Base-by-base conservation (phyloP, 2,888 invertebrate species). In the Theodoxus fluviatilis region DNA sequence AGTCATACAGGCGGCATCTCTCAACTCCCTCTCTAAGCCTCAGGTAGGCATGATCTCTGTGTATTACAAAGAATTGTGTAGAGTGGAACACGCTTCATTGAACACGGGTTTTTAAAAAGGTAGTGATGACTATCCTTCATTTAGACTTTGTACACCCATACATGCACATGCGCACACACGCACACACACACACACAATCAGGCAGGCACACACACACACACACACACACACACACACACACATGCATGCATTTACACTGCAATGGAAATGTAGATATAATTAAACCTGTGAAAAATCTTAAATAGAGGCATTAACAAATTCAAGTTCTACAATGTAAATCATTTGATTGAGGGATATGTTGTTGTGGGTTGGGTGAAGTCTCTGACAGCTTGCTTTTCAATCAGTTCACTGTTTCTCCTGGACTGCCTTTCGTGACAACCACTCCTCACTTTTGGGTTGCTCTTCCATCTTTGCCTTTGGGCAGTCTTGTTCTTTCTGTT, bases 1-100 rank as follows among this genome's bases (percentile, higher is more conserved):
- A 12, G 47, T 76, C n/a, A 43, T 75, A 61, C 73, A 74, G 49
- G 69, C 71, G n/a, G 74, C 74, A 12, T 71, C 72, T 18, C 43
- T 71, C 7, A 72, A 73, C 47, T 71, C 75, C 31, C 69, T 68
- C 25, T 59, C 70, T 31, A 69, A 63, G 7, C 74, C 72, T 35
- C 73, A 73, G 72, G 75, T 75, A 67, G 28, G 33, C 38, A 43
- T 12, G 43, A 43, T 43, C 9, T 12, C 43, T 12, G 43, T 43
- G 9, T 15, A 43, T 12, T 43, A n/a, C 43, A 43, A 43, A 43
- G 43, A 43, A 9, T 12, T 43, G 9, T 43, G 43, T 15, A 43
- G 9, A 43, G 9, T 43, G 43, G 9, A 43, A 15, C 43, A 43
- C 9, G n/a, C n/a, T n/a, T 43, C 43, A 43, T 12, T 43, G 43